Percentiles rank a stretch among this genome's conserved stretches.
Evolutionary conservation across 2,888 invertebrate species (phyloP).

Genomic region (Lepetodrilus schrolli): DNA sequence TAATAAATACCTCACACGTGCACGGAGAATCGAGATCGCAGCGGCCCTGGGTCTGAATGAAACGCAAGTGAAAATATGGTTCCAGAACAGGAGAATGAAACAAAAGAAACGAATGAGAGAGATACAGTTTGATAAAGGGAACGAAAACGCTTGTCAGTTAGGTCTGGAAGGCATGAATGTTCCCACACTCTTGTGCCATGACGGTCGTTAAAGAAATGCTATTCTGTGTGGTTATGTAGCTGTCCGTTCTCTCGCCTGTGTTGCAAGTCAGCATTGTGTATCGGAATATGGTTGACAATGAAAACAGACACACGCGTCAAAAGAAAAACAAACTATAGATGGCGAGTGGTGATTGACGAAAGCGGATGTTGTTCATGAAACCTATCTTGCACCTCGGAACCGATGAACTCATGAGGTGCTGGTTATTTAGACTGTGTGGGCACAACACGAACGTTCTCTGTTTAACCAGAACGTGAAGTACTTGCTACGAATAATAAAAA

Average conservation of each 20-base stretch:
- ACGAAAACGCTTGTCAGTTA: slow-evolving; percentile 53
- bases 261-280: no score
- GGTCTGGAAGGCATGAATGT: slow-evolving; percentile 59
- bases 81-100: slow-evolving; percentile 76
- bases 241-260: not conserved
- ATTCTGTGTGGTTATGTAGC: slow-evolving; percentile 28
- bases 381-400: no score
- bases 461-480: no score
- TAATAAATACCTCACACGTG: slow-evolving; percentile 97
- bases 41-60: slow-evolving; percentile 96
- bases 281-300: no score
- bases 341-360: no score
- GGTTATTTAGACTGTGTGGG: no score
- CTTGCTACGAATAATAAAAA: no score
- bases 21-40: slow-evolving; percentile 97
- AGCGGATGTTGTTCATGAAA: no score
- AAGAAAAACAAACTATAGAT: no score
- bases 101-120: slow-evolving; percentile 75
- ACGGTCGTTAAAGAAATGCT: slow-evolving; percentile 55
- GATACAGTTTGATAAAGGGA: slow-evolving; percentile 60
- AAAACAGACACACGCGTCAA: no score
- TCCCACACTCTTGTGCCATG: slow-evolving; percentile 59
- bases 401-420: no score
- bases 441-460: no score
- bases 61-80: slow-evolving; percentile 82